phyloP scores from a whole-genome alignment of 2,113 vertebrate genomes.

The Rhodinocichla rosea region DNA sequence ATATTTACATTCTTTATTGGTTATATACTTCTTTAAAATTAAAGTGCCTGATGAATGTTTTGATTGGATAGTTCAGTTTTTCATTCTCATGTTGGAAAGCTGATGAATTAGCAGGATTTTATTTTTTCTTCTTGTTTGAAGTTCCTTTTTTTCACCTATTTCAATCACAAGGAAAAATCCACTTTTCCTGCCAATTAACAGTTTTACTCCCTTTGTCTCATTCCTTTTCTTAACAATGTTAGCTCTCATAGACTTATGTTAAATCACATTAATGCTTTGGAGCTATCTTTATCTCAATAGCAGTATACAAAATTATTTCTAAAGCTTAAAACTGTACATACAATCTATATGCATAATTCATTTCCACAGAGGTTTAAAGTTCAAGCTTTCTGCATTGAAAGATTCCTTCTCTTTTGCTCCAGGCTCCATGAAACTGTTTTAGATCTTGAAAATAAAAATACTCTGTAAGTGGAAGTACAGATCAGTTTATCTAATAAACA shows the following conservation, averaged over 20 bases:
- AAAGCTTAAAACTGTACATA: neutral
- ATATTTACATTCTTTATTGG: neutral
- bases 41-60: neutral
- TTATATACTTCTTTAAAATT: neutral
- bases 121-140: neutral
- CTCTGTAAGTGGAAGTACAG: neutral
- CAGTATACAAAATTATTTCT: neutral
- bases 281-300: neutral
- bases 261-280: neutral
- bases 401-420: neutral
- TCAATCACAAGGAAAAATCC: neutral
- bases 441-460: neutral
- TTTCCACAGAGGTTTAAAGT: slow-evolving; percentile 10
- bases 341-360: neutral
- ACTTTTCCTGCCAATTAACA: neutral
- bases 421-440: neutral
- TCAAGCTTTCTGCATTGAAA: neutral
- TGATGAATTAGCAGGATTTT: neutral
- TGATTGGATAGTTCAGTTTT: neutral
- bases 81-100: neutral
- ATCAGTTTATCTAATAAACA: neutral
- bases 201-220: neutral
- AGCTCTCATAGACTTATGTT: neutral
- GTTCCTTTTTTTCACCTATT: neutral
- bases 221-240: neutral